phyloP scores from a whole-genome alignment of 2,888 invertebrate genomes.

The Drosophila subsilvestris region DNA sequence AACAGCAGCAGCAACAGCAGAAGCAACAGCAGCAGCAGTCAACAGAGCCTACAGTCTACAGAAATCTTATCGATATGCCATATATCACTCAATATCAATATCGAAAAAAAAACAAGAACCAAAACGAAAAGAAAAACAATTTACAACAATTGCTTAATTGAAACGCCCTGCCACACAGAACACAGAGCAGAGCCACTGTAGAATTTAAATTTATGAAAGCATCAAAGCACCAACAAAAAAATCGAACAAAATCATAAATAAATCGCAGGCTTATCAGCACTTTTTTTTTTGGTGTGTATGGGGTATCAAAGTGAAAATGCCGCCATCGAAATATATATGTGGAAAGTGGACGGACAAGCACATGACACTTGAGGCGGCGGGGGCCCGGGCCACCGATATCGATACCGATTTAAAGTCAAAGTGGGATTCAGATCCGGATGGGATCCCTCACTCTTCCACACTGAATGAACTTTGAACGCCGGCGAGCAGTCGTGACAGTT shows the following conservation, averaged over 20 bases:
- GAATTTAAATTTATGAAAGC: slow-evolving; percentile 75
- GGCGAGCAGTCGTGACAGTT: slow-evolving; percentile 10
- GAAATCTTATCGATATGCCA: slow-evolving; percentile 67
- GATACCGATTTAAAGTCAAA: slow-evolving; percentile 22
- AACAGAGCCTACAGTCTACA: background rate
- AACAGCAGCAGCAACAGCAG: background rate
- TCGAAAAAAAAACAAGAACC: slow-evolving; percentile 8
- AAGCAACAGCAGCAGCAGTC: background rate
- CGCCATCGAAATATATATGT: slow-evolving; percentile 51
- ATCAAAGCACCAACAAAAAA: slow-evolving; percentile 40
- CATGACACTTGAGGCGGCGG: slow-evolving; percentile 37
- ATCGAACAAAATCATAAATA: slow-evolving; percentile 74
- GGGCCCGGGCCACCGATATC: background rate
- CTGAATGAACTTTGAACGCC: slow-evolving; percentile 37
- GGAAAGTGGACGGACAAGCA: slow-evolving; percentile 46
- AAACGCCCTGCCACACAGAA: slow-evolving; percentile 37
- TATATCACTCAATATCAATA: slow-evolving; percentile 69
- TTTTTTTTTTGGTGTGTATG: slow-evolving; percentile 23
- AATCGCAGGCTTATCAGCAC: slow-evolving; percentile 71
- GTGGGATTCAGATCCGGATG: background rate
- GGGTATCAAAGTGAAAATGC: slow-evolving; percentile 67
- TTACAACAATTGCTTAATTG: slow-evolving; percentile 77
- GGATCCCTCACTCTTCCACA: background rate
- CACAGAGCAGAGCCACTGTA: slow-evolving; percentile 36
- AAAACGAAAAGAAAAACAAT: slow-evolving; percentile 57